Conservation (phyloP, 2,888 invertebrate genomes). For the Cephus spinipes region DNA sequence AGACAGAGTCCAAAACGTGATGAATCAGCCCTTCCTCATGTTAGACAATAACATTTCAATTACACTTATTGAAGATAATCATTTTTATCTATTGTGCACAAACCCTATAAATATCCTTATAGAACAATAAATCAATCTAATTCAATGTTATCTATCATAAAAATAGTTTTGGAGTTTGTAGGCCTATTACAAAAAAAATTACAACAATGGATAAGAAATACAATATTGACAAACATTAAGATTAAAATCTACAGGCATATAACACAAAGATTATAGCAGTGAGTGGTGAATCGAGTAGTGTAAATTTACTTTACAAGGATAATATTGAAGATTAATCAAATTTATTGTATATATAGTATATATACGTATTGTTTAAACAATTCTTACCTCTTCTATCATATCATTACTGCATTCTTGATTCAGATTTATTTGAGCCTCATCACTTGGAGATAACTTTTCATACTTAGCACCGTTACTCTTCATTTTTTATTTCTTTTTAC, state of each 20-base stretch:
- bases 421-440: not conserved
- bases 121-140: not conserved
- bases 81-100: not conserved
- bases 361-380: not conserved
- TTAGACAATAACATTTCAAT: not conserved
- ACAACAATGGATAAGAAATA: not conserved
- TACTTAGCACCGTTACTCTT: not conserved
- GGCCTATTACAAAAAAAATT: not conserved
- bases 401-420: not conserved
- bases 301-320: not conserved
- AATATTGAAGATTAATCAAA: not conserved
- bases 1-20: not conserved
- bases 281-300: not conserved
- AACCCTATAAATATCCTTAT: not conserved
- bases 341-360: not conserved
- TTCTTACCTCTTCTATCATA: not conserved
- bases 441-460: not conserved
- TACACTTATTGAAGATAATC: not conserved
- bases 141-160: not conserved
- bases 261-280: not conserved
- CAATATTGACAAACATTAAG: not conserved
- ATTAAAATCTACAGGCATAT: not conserved
- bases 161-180: not conserved
- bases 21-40: not conserved
- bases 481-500: not conserved